phyloP scores from a whole-genome alignment of 2,888 invertebrate species.

The Campoplex capitator region DNA sequence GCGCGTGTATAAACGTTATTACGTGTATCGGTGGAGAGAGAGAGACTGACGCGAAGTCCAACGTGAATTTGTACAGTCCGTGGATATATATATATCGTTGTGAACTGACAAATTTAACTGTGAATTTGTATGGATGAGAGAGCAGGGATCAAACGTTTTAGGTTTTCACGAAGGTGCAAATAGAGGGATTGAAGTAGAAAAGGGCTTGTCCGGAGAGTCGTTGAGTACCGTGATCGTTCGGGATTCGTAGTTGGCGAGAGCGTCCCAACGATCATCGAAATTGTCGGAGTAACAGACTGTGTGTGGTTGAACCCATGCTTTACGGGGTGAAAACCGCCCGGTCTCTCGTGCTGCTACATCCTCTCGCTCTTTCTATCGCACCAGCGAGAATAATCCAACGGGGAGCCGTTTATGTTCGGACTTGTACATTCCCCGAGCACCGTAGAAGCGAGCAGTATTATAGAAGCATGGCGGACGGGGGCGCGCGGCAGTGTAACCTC shows the following conservation, averaged over 20 bases:
- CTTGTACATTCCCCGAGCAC: slow-evolving; percentile 28
- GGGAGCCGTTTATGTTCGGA: slow-evolving; percentile 16
- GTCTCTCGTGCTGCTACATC: not conserved
- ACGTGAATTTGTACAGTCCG: no score
- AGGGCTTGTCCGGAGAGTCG: slow-evolving; percentile 14
- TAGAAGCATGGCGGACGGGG: not conserved
- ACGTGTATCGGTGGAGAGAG: not conserved
- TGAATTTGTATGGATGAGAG: slow-evolving; percentile 35
- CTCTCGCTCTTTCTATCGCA: not conserved
- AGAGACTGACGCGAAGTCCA: no score
- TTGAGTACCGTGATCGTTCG: slow-evolving; percentile 30
- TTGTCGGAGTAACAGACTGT: not conserved
- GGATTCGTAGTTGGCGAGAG: slow-evolving; percentile 22
- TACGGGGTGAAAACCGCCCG: slow-evolving; percentile 20
- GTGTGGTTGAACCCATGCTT: not conserved
- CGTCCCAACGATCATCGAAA: slow-evolving; percentile 24
- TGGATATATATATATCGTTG: not conserved
- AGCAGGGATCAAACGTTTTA: slow-evolving; percentile 15
- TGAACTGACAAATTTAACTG: not conserved
- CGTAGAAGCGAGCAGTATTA: slow-evolving; percentile 6
- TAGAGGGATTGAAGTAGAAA: slow-evolving; percentile 26
- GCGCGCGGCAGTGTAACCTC: not conserved
- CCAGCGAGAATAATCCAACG: not conserved
- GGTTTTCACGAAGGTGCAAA: slow-evolving; percentile 2
- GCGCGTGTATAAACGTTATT: not conserved